Percentiles rank a stretch among this genome's conserved stretches.
These are phyloP conservation scores for Nemotelus pantherinus DNA, from an alignment of 2,888 invertebrate genomes.

Conservation along the genomic window DNA sequence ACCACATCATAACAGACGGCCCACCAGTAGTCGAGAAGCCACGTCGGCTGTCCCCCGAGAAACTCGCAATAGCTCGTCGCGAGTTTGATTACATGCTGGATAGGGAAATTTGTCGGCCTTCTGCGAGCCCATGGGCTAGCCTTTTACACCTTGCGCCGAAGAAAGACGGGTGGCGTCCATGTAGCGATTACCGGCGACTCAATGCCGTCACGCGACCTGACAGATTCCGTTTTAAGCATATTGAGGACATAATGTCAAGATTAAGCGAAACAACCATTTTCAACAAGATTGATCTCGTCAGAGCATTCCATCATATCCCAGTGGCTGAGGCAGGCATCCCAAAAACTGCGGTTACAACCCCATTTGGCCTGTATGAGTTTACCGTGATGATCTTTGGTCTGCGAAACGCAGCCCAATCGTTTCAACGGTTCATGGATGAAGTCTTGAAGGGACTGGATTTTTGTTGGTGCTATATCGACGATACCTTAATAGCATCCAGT, in stretches of 20 bases:
- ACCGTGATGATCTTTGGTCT: neutral
- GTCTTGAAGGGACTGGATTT: conserved; percentile 52
- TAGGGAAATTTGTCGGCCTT: conserved; percentile 60
- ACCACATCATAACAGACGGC: conserved; percentile 27
- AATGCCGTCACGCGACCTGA: neutral
- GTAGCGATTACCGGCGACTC: neutral
- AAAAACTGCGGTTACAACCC: conserved; percentile 50
- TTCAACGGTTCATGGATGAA: conserved; percentile 57
- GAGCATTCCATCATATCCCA: conserved; percentile 14
- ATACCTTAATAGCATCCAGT: conserved; percentile 52
- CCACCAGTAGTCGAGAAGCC: conserved; percentile 1
- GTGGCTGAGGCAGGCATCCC: conserved; percentile 18
- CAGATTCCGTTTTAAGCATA: conserved; percentile 21
- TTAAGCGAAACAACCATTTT: neutral
- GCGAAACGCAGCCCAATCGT: conserved; percentile 53
- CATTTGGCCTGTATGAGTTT: neutral
- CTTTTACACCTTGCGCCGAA: conserved; percentile 56
- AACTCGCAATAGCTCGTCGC: neutral
- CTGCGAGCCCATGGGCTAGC: conserved; percentile 59
- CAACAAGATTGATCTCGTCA: neutral
- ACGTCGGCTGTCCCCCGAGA: conserved; percentile 53
- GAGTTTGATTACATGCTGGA: conserved; percentile 47
- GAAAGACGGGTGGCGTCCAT: conserved; percentile 51
- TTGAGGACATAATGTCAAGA: conserved; percentile 25
- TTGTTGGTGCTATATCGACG: conserved; percentile 53